These are phyloP conservation scores for Subacronicta megacephala DNA, from an alignment of 2,888 invertebrate species.

Conservation along the genomic window DNA sequence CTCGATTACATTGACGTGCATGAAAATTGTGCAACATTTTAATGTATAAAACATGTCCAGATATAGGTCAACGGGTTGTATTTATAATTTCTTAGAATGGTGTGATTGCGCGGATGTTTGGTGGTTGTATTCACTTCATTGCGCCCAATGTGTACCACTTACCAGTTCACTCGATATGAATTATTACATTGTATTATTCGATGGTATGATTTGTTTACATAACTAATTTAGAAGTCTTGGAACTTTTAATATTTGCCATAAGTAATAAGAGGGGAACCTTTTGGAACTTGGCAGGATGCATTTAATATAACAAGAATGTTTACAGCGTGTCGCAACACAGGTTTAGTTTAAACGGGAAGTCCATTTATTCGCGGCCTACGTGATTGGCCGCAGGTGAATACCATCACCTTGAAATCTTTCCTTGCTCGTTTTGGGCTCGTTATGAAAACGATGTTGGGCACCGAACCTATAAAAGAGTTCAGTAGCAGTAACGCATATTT, in stretches of 20 bases:
- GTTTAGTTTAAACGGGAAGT: constrained; percentile 7
- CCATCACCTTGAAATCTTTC: neutral
- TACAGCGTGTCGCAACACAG: constrained; percentile 12
- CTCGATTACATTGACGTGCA: constrained; percentile 69
- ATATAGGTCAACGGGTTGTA: constrained; percentile 82
- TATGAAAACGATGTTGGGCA: neutral
- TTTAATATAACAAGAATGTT: constrained; percentile 1
- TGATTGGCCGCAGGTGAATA: constrained; percentile 27
- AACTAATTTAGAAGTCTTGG: constrained; percentile 39
- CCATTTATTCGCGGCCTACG: constrained; percentile 35
- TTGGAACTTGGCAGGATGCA: constrained; percentile 1
- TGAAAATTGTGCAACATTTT: constrained; percentile 82
- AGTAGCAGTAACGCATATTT: too few relatives aligned
- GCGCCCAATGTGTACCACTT: constrained; percentile 62
- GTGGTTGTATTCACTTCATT: constrained; percentile 68
- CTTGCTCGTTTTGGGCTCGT: neutral
- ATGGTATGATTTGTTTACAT: constrained; percentile 42
- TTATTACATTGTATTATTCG: constrained; percentile 75
- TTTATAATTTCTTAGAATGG: constrained; percentile 84
- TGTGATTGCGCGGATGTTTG: constrained; percentile 83
- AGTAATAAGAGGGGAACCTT: neutral
- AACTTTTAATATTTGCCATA: constrained; percentile 28
- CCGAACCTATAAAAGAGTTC: too few relatives aligned
- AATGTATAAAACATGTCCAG: constrained; percentile 76
- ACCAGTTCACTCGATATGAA: constrained; percentile 64